Evolutionary conservation across 2,888 invertebrate species (phyloP).

Genomic region (Creontiades dilutus): DNA sequence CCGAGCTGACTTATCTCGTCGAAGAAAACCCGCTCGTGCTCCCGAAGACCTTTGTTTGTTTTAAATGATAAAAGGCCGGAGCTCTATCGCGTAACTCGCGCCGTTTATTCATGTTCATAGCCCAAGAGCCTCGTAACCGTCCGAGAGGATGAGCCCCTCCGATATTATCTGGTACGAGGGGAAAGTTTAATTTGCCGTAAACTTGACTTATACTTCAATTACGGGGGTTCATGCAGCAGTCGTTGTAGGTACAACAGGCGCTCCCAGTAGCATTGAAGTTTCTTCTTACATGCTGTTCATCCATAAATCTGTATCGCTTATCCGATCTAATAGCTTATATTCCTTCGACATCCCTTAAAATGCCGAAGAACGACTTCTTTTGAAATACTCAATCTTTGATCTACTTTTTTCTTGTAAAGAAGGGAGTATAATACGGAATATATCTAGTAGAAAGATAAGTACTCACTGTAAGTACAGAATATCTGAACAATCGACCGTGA

Average conservation of each 20-base stretch:
- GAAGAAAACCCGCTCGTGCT: background rate
- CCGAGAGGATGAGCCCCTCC: background rate
- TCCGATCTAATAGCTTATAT: no score
- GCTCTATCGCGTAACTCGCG: slow-evolving; percentile 26
- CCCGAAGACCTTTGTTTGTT: background rate
- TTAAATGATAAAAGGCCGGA: background rate
- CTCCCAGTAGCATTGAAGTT: background rate
- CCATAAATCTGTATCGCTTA: no score
- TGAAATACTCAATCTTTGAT: no score
- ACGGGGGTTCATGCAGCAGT: background rate
- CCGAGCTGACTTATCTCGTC: slow-evolving; percentile 7
- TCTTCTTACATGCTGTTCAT: no score
- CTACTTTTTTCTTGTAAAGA: no score
- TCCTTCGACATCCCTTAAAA: no score
- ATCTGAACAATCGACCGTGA: no score
- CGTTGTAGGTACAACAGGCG: background rate
- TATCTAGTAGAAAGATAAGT: background rate
- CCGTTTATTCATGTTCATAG: slow-evolving; percentile 20
- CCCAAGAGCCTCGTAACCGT: background rate
- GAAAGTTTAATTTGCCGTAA: background rate
- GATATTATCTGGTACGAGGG: background rate
- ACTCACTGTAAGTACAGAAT: no score
- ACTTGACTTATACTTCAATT: slow-evolving; percentile 20
- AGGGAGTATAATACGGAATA: background rate
- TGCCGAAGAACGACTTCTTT: no score